phyloP scores from a whole-genome alignment of 1,140 invertebrate species.

The Hirudo medicinalis region DNA sequence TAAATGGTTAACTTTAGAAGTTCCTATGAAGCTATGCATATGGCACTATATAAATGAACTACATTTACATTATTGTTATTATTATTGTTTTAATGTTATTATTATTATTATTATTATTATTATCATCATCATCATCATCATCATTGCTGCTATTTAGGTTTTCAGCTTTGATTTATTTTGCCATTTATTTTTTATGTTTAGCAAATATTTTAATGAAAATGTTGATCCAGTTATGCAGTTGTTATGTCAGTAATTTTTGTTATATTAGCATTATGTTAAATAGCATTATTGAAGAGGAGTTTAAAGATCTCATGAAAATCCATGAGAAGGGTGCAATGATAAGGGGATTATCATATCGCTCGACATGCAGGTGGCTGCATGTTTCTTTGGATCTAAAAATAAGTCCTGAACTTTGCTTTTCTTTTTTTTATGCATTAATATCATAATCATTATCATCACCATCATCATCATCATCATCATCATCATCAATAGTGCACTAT shows the following conservation, averaged over 20 bases:
- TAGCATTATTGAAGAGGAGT: not conserved
- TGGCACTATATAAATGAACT: no score
- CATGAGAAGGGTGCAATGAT: not conserved
- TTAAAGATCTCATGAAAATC: not conserved
- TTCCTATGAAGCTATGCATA: no score
- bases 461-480: no score
- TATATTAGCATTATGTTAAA: not conserved
- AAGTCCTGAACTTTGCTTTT: not conserved
- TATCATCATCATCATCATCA: not conserved
- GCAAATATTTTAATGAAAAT: not conserved
- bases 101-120: no score
- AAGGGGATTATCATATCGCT: not conserved
- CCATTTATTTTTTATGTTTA: no score
- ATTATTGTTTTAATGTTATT: no score
- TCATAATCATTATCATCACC: not conserved
- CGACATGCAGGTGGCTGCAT: not conserved
- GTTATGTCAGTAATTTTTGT: no score
- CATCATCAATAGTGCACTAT: no score
- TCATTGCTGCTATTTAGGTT: no score
- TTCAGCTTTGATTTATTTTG: no score
- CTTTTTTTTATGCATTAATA: not conserved
- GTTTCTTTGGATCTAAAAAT: not conserved
- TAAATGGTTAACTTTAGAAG: no score
- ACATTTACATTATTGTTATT: no score
- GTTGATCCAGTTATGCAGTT: slow-evolving; percentile 19